These are phyloP conservation scores for Epinephelus malabaricus DNA, from an alignment of 2,797 vertebrate genomes.

Conservation along the genomic window DNA sequence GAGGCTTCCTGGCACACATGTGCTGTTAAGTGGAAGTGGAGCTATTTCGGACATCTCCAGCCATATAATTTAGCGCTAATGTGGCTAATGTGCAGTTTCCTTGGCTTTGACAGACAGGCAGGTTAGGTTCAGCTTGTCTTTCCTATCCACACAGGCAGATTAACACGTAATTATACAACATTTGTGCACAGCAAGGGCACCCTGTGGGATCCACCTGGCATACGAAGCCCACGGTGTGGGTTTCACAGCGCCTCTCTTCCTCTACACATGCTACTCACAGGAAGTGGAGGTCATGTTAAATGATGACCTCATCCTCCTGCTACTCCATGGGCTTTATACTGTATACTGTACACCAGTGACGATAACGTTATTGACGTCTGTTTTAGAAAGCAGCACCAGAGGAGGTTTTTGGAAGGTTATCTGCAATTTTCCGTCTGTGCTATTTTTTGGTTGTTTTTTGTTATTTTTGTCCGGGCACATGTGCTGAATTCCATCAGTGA, in stretches of 20 bases:
- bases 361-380: conserved; percentile 29
- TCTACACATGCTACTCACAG: conserved; percentile 73
- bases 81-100: conserved; percentile 62
- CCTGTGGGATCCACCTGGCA: conserved; percentile 74
- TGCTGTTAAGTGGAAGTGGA: conserved; percentile 38
- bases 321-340: conserved; percentile 14
- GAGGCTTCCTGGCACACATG: conserved; percentile 20
- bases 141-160: conserved; percentile 66
- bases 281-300: conserved; percentile 64
- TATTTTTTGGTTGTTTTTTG: conserved; percentile 33
- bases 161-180: conserved; percentile 80
- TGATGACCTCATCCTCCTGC: conserved; percentile 69
- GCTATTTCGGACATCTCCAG: conserved; percentile 55
- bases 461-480: conserved; percentile 8
- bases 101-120: conserved; percentile 58
- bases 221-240: conserved; percentile 40
- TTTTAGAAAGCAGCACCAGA: conserved; percentile 27
- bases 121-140: conserved; percentile 44
- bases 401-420: conserved; percentile 23
- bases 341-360: conserved; percentile 39
- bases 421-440: conserved; percentile 48
- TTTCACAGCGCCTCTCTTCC: conserved; percentile 74
- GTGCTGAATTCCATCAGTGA: conserved; percentile 8
- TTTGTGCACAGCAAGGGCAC: conserved; percentile 78
- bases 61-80: conserved; percentile 60